Percentiles rank a stretch among this genome's conserved stretches.
phyloP scores from a whole-genome alignment of 2,888 invertebrate genomes.

The Eumacrocentrus americanus region DNA sequence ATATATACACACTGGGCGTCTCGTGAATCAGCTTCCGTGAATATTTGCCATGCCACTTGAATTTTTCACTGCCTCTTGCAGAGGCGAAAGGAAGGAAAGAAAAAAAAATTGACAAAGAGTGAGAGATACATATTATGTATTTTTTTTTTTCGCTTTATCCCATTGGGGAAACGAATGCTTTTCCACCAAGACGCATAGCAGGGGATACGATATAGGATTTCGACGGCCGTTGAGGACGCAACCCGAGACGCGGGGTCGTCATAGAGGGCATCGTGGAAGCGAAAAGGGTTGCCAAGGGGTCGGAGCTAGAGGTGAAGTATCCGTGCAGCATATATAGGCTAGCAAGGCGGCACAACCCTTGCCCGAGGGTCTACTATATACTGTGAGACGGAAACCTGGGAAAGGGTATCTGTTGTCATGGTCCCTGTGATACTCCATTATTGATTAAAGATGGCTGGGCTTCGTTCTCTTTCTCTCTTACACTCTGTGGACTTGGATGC shows the following conservation, averaged over 20 bases:
- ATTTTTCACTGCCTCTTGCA: constrained; percentile 2
- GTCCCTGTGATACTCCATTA: constrained; percentile 62
- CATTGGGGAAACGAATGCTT: not conserved
- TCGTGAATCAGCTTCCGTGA: constrained; percentile 1
- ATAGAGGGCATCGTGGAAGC: constrained; percentile 27
- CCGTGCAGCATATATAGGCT: constrained; percentile 30
- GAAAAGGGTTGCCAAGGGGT: constrained; percentile 22
- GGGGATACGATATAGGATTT: constrained; percentile 34
- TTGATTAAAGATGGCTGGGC: constrained; percentile 62
- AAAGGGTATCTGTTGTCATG: constrained; percentile 61
- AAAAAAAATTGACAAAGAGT: not conserved
- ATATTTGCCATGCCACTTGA: not conserved
- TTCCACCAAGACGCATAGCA: constrained; percentile 2
- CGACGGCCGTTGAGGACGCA: constrained; percentile 45
- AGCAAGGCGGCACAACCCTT: constrained; percentile 51
- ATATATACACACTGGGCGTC: not conserved
- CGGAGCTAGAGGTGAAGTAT: constrained; percentile 19
- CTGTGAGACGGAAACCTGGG: constrained; percentile 51
- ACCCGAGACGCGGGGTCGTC: constrained; percentile 41
- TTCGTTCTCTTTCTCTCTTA: constrained; percentile 25
- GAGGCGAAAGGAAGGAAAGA: not conserved
- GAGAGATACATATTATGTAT: not conserved
- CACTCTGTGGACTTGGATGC: constrained; percentile 8
- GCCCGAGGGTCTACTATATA: constrained; percentile 52
- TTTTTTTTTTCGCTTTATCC: not conserved